These are phyloP conservation scores for Acrobasis suavella DNA, from an alignment of 2,888 invertebrate species.

Conservation along the genomic window DNA sequence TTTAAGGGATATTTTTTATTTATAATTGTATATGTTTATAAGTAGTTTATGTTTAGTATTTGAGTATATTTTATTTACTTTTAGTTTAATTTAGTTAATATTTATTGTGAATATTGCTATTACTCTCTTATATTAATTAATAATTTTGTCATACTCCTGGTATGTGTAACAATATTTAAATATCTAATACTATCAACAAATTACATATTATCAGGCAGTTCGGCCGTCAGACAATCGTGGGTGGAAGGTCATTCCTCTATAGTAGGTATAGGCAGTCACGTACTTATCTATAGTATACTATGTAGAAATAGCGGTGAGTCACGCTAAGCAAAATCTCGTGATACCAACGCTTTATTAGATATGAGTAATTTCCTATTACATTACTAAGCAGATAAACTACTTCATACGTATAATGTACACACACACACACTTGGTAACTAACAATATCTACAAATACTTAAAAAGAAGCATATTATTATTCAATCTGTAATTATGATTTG, in stretches of 20 bases:
- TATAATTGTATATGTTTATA: too few relatives aligned
- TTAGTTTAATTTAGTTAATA: too few relatives aligned
- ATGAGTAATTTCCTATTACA: conserved; percentile 5
- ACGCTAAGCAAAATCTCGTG: conserved; percentile 17
- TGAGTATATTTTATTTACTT: too few relatives aligned
- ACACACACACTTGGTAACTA: neutral
- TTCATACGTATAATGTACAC: neutral
- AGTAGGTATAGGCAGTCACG: conserved; percentile 17
- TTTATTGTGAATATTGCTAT: too few relatives aligned
- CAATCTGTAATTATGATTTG: too few relatives aligned
- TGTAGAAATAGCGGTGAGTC: conserved; percentile 24
- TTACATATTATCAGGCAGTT: conserved; percentile 11
- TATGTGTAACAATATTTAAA: neutral
- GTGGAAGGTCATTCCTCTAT: conserved; percentile 39
- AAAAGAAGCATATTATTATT: too few relatives aligned
- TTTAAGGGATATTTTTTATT: too few relatives aligned
- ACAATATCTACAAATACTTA: too few relatives aligned
- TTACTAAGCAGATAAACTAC: neutral
- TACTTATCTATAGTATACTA: conserved; percentile 15
- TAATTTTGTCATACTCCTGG: too few relatives aligned
- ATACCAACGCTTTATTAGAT: neutral
- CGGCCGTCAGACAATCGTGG: conserved; percentile 26
- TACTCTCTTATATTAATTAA: too few relatives aligned
- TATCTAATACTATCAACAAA: conserved; percentile 10
- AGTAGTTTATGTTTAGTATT: too few relatives aligned